A percentile compares a stretch with the other conserved stretches of the same genome.
Conservation (phyloP, 2,888 invertebrate genomes). For the Petrophora chlorosata region DNA sequence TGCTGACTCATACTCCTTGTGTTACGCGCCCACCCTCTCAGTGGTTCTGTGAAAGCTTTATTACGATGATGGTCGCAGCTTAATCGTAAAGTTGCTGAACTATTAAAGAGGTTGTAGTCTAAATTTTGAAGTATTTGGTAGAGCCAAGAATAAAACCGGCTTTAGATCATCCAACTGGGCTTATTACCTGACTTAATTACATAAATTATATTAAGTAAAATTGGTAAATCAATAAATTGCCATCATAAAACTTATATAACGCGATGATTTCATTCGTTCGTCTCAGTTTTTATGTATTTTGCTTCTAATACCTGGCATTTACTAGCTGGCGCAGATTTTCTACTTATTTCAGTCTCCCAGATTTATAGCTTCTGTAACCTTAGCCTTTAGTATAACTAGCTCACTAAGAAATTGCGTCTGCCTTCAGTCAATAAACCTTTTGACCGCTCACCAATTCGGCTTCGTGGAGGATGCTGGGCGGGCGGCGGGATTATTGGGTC, state of each 20-base stretch:
- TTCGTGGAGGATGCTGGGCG: conserved; percentile 78
- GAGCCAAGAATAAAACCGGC: background rate
- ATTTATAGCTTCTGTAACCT: background rate
- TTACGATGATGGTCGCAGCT: conserved; percentile 19
- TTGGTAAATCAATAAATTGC: too few species aligned
- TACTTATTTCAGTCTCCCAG: background rate
- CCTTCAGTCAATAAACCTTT: conserved; percentile 80
- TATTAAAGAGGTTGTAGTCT: background rate
- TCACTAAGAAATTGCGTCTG: conserved; percentile 48
- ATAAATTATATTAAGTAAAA: too few species aligned
- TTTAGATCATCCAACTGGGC: too few species aligned
- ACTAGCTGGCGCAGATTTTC: too few species aligned
- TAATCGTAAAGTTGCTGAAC: conserved; percentile 5
- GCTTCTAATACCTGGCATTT: too few species aligned
- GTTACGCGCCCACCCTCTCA: conserved; percentile 41
- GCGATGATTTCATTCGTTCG: too few species aligned
- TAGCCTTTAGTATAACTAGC: conserved; percentile 8
- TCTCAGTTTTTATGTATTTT: too few species aligned
- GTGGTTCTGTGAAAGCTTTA: conserved; percentile 35
- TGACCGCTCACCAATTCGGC: conserved; percentile 82
- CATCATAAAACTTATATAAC: too few species aligned
- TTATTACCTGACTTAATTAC: too few species aligned
- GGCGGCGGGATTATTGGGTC: conserved; percentile 79
- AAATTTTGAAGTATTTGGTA: background rate
- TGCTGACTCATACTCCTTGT: conserved; percentile 61